Evolutionary conservation across 2,888 invertebrate species (phyloP).

Genomic region (Parthenolecanium corni): DNA sequence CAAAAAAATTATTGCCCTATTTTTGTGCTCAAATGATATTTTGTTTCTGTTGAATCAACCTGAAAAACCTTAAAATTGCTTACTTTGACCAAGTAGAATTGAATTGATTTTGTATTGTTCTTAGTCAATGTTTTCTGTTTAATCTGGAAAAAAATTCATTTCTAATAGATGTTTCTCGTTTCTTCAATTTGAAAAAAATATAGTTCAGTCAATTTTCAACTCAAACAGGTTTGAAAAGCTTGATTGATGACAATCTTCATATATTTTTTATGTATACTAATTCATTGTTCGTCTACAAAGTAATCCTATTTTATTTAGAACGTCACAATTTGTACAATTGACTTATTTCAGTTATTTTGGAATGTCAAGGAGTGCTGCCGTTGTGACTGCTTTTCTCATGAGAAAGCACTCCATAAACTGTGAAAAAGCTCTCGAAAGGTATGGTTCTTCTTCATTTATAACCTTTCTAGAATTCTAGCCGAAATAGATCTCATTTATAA

Average conservation of each 20-base stretch:
- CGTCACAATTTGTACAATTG: constrained; percentile 12
- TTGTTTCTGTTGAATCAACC: too few species aligned
- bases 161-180: too few species aligned
- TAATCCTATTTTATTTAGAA: too few species aligned
- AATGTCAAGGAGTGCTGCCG: constrained; percentile 76
- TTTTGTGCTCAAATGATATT: too few species aligned
- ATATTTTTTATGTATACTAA: not conserved
- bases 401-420: constrained; percentile 63
- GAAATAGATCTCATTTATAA: not conserved
- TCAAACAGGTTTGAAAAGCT: not conserved
- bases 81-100: not conserved
- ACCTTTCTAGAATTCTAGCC: not conserved
- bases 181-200: too few species aligned
- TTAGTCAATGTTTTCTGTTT: too few species aligned
- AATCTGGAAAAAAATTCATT: too few species aligned
- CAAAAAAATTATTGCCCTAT: too few species aligned
- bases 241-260: not conserved
- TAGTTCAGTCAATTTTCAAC: too few species aligned
- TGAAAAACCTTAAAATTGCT: too few species aligned
- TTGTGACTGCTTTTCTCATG: constrained; percentile 81
- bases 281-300: too few species aligned
- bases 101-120: not conserved
- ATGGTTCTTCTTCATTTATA: constrained; percentile 1
- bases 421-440: constrained; percentile 54
- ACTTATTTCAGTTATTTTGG: constrained; percentile 60